Conservation (phyloP, 2,113 vertebrate species). For the Phocoena phocoena region DNA sequence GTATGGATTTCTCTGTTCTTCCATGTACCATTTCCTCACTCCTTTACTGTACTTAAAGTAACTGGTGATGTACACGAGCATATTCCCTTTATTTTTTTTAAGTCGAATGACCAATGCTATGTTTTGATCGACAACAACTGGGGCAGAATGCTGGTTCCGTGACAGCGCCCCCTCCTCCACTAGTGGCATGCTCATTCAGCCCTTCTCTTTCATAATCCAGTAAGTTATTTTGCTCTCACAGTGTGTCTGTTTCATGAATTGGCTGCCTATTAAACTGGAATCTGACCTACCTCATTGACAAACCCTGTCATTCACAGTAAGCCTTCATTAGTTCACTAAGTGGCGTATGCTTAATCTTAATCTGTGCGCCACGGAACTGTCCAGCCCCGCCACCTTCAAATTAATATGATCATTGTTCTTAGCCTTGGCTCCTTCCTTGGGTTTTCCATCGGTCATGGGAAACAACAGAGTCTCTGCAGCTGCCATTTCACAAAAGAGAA, state of each 20-base stretch:
- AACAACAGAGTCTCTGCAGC: neutral
- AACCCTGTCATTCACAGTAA: neutral
- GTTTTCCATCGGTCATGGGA: neutral
- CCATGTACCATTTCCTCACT: neutral
- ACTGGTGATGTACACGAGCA: constrained; percentile 81
- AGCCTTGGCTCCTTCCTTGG: neutral
- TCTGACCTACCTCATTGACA: neutral
- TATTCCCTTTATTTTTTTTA: constrained; percentile 77
- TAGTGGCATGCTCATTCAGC: constrained; percentile 81
- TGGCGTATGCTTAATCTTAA: neutral
- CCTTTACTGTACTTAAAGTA: constrained; percentile 89
- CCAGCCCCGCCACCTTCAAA: neutral
- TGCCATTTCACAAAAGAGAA: neutral
- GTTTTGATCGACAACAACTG: constrained; percentile 81
- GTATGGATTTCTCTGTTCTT: neutral
- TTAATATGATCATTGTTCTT: neutral
- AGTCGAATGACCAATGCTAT: constrained; percentile 80
- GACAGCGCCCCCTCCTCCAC: constrained; percentile 75
- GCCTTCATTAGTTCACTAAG: neutral
- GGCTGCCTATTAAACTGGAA: neutral
- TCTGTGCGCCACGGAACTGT: neutral
- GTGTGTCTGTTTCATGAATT: neutral
- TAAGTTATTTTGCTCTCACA: constrained; percentile 84
- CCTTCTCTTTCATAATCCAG: constrained; percentile 83
- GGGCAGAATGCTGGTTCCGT: constrained; percentile 76